Evolutionary conservation across 2,113 vertebrate species (phyloP).

Genomic region (Eretmochelys imbricata): DNA sequence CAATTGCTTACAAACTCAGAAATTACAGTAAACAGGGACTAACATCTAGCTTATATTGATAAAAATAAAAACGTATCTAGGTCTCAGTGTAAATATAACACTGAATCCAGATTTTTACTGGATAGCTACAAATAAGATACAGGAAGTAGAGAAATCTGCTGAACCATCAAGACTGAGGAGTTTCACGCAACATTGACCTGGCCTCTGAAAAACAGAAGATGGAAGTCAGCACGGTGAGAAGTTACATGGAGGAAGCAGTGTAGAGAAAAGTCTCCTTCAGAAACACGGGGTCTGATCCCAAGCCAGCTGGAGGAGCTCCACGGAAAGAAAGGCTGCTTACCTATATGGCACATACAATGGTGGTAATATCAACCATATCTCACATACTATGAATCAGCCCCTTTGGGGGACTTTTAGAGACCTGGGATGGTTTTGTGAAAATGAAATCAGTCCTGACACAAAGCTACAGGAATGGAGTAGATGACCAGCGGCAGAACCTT

Average conservation of each 20-base stretch:
- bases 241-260: not conserved
- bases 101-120: accelerated
- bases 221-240: not conserved
- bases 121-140: accelerated
- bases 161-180: not conserved
- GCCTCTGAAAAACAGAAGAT: not conserved
- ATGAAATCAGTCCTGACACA: not conserved
- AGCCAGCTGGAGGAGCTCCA: not conserved
- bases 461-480: accelerated
- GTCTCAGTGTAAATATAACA: accelerated
- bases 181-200: not conserved
- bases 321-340: accelerated
- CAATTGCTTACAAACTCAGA: not conserved
- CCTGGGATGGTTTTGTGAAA: not conserved
- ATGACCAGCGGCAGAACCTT: too few species aligned
- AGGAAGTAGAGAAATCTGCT: not conserved
- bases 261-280: not conserved
- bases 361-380: too few species aligned
- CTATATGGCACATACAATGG: accelerated
- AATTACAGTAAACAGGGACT: not conserved
- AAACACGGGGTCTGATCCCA: accelerated
- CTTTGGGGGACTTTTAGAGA: not conserved
- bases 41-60: not conserved
- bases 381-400: not conserved
- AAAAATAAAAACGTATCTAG: not conserved